Evolutionary conservation across 1,140 invertebrate genomes (phyloP).

Genomic region (Lepidurus couesii): DNA sequence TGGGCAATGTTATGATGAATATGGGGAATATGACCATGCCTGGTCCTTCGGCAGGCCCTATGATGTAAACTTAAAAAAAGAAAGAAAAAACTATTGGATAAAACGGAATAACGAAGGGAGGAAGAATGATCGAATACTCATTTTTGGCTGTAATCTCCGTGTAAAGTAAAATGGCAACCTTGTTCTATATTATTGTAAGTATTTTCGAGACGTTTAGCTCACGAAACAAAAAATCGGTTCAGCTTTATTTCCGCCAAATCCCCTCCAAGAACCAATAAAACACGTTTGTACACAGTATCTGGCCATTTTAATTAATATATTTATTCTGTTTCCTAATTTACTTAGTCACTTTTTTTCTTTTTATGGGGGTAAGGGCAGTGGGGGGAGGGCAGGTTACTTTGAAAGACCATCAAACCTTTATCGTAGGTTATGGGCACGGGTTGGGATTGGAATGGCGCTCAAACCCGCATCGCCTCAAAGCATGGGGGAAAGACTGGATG

Average conservation of each 20-base stretch:
- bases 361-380: too few relatives aligned
- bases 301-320: neutral
- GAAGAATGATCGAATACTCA: slow-evolving; percentile 1
- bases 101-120: neutral
- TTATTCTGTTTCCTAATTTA: too few relatives aligned
- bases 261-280: slow-evolving; percentile 19
- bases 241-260: slow-evolving; percentile 19
- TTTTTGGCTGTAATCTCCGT: slow-evolving; percentile 10
- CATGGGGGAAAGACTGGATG: neutral
- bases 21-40: slow-evolving; percentile 9
- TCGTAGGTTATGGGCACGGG: neutral
- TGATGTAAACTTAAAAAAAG: neutral
- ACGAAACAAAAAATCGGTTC: slow-evolving; percentile 14
- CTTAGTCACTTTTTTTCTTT: too few relatives aligned
- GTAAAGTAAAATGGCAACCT: neutral
- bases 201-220: neutral
- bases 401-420: too few relatives aligned
- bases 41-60: slow-evolving; percentile 5
- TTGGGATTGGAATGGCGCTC: slow-evolving; percentile 1
- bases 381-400: too few relatives aligned
- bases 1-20: slow-evolving; percentile 11
- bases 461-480: slow-evolving; percentile 11
- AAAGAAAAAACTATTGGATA: neutral
- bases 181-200: slow-evolving; percentile 16
- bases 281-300: neutral